phyloP scores from a whole-genome alignment of 92 coral and sea anemone species.

The Umimayanthus chanpuru region DNA sequence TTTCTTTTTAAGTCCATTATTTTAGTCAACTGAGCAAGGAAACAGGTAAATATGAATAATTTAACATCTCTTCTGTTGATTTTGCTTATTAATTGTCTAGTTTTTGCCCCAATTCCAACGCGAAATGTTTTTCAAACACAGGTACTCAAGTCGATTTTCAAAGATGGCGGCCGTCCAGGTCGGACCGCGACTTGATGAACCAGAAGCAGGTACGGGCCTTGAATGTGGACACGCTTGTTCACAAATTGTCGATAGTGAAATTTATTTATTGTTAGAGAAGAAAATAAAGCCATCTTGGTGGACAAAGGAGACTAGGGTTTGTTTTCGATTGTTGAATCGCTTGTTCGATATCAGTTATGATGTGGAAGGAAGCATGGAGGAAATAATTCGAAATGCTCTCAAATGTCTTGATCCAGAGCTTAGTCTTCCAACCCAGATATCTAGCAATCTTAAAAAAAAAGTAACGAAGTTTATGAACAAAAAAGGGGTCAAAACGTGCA shows the following conservation, averaged over 20 bases:
- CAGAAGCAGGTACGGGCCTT: constrained; percentile 8
- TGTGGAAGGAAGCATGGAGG: constrained; percentile 30
- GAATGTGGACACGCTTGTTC: constrained; percentile 35
- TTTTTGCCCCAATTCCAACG: background rate
- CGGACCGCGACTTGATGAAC: background rate
- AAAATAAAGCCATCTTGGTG: constrained; percentile 28
- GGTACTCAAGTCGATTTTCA: background rate
- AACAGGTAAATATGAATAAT: background rate
- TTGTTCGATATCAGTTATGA: constrained; percentile 23
- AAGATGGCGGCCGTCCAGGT: constrained; percentile 8
- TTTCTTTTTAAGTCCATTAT: background rate
- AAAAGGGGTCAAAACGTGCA: background rate
- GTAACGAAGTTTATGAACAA: constrained; percentile 16
- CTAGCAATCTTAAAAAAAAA: constrained; percentile 36
- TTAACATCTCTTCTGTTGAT: background rate
- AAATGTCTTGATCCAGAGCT: constrained; percentile 24
- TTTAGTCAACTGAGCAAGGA: background rate
- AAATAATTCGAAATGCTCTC: constrained; percentile 35
- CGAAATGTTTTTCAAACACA: constrained; percentile 11
- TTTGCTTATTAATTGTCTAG: background rate
- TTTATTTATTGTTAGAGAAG: constrained; percentile 33
- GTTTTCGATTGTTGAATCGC: constrained; percentile 24
- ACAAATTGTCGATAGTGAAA: constrained; percentile 17
- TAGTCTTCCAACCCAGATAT: constrained; percentile 39
- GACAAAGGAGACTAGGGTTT: constrained; percentile 35